Evolutionary conservation across 2,888 invertebrate species (phyloP), one percentile per base, ranked within the genome.

Genomic region (Idaea biselata): DNA sequence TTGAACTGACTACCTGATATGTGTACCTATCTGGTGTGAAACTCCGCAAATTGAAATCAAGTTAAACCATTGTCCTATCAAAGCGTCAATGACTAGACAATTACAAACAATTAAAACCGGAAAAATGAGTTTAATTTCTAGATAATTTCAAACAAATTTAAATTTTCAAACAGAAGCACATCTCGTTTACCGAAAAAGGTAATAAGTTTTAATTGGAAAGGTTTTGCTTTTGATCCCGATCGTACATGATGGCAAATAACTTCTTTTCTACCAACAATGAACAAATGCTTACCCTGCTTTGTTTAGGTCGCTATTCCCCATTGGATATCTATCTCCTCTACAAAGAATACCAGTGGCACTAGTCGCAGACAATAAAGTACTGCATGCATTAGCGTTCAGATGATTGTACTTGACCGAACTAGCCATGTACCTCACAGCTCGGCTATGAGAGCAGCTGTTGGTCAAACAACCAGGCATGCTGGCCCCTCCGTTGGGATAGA

Each of bases 401-500:
- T 86, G 79, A 58, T 87, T 74, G 60, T 82, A 61, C 62, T 71
- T 82, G 1, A 90, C 70, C 1, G 85, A 76, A 25, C 84, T 75
- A 0, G 84, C 86, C 80, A 89, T 81, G 65, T 85, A 87, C 18
- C 83, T 76, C 33, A 78, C 81, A 0, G 85, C 73, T 55, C 73
- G 77, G 32, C 81, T 67, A 66, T 91, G 91, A 0, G 89, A 89
- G 62, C 91, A 91, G 3, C 73, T 63, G 67, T 74, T 81, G 0
- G 75, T 1, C 68, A 63, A 75, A 63, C 90, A 91, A 0, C 88
- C 89, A 6, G 89, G 89, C 87, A 86, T 86, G 60, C 63, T 67
- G 4, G 72, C 62, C 1, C 89, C 84, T 2, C 89, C 85, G 54
- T 91, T 86, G 8, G 87, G 86, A 68, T 85, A 91, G 71, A 87